Conservation (phyloP, 1,140 invertebrate species). For the Metaphire vulgaris region DNA sequence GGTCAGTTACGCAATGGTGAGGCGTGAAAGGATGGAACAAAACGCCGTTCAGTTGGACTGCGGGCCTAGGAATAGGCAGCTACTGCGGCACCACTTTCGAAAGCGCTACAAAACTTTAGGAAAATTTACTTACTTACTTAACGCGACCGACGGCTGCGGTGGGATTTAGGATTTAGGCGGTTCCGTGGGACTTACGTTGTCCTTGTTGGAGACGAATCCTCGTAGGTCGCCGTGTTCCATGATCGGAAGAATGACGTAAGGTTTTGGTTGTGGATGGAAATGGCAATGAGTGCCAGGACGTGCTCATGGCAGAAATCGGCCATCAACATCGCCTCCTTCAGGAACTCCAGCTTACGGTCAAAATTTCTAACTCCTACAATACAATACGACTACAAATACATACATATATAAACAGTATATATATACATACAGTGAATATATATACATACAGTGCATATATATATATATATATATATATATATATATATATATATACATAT, state of each 20-base stretch:
- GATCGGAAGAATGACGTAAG: constrained; percentile 51
- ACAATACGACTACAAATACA: no score
- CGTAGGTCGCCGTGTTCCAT: constrained; percentile 53
- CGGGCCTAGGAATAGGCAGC: no score
- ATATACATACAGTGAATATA: no score
- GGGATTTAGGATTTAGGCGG: neutral
- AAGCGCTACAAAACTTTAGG: neutral
- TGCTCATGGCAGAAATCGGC: constrained; percentile 52
- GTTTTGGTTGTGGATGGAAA: constrained; percentile 48
- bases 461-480: no score
- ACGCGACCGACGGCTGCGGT: neutral
- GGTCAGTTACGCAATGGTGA: no score
- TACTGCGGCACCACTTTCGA: no score
- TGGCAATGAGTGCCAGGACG: constrained; percentile 51
- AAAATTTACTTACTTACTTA: neutral
- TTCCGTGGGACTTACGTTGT: constrained; percentile 40
- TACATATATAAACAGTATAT: no score
- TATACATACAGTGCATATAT: no score
- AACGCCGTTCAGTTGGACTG: no score
- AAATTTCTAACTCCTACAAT: no score
- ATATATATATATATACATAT: no score
- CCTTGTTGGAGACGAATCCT: constrained; percentile 50
- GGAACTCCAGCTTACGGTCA: constrained; percentile 46
- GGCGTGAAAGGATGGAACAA: no score
- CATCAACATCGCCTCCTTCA: constrained; percentile 50